Conservation (phyloP, 2,888 invertebrate genomes). For the Cheilosia soror region DNA sequence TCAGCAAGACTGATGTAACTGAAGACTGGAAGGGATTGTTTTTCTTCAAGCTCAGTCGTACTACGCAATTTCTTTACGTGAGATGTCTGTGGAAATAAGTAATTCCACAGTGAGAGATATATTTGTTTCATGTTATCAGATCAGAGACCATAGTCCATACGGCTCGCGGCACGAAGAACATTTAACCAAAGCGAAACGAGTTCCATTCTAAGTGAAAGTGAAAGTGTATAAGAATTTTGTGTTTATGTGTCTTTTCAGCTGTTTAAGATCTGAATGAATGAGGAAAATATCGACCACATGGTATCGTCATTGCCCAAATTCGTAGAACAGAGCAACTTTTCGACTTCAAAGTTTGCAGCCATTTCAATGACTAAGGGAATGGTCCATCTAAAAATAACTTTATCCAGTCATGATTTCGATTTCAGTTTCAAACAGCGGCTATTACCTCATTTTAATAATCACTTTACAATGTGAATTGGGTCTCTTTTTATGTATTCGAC, state of each 20-base stretch:
- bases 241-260: too few species aligned
- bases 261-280: neutral
- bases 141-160: too few species aligned
- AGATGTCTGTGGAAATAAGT: too few species aligned
- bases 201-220: neutral
- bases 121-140: too few species aligned
- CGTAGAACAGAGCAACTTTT: neutral
- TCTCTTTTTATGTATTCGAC: neutral
- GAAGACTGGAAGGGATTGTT: too few species aligned
- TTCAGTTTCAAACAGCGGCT: neutral
- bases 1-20: neutral
- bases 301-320: slow-evolving; percentile 2
- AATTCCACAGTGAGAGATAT: too few species aligned
- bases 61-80: neutral
- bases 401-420: neutral
- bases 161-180: too few species aligned
- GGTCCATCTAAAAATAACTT: neutral
- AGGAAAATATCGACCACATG: neutral
- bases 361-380: neutral
- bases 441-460: slow-evolving; percentile 4
- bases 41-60: neutral
- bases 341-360: neutral
- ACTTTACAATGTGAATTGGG: neutral
- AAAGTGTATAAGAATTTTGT: neutral
- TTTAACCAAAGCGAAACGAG: too few species aligned